phyloP scores from a whole-genome alignment of 2,888 invertebrate species.

The Cheilosia pagana region DNA sequence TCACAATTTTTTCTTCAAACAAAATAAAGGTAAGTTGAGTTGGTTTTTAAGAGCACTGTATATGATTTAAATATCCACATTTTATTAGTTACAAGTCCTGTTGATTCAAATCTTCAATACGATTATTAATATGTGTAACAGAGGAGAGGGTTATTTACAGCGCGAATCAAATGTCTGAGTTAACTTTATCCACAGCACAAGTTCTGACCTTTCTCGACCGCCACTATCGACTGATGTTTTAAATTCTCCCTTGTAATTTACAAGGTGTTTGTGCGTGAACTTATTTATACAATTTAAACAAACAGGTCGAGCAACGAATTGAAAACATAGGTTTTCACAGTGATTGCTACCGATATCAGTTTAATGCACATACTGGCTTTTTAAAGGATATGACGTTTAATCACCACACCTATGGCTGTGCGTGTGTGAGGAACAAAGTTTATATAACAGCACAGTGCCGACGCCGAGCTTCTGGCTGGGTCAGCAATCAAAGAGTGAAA shows the following conservation, averaged over 20 bases:
- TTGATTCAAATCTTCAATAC: background rate
- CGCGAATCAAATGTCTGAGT: background rate
- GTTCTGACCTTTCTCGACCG: constrained; percentile 66
- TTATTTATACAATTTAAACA: constrained; percentile 43
- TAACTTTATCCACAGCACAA: constrained; percentile 25
- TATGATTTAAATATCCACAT: constrained; percentile 23
- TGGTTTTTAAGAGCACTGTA: constrained; percentile 8
- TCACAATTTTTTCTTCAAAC: background rate
- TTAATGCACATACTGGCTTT: constrained; percentile 6
- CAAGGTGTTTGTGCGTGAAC: constrained; percentile 44
- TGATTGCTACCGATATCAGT: constrained; percentile 25
- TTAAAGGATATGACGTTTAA: constrained; percentile 12
- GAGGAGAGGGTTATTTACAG: background rate
- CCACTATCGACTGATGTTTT: constrained; percentile 54
- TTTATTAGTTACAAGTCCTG: constrained; percentile 24
- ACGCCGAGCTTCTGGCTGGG: constrained; percentile 12
- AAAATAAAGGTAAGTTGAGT: background rate
- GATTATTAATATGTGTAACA: background rate
- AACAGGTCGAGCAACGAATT: constrained; percentile 32
- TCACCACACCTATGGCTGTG: background rate
- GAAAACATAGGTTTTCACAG: constrained; percentile 38
- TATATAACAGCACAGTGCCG: constrained; percentile 1
- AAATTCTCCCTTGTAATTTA: constrained; percentile 31
- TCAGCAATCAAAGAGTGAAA: constrained; percentile 41
- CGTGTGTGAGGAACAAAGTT: constrained; percentile 5